Conservation (phyloP, 2,797 vertebrate species). For the Mycteria americana region DNA sequence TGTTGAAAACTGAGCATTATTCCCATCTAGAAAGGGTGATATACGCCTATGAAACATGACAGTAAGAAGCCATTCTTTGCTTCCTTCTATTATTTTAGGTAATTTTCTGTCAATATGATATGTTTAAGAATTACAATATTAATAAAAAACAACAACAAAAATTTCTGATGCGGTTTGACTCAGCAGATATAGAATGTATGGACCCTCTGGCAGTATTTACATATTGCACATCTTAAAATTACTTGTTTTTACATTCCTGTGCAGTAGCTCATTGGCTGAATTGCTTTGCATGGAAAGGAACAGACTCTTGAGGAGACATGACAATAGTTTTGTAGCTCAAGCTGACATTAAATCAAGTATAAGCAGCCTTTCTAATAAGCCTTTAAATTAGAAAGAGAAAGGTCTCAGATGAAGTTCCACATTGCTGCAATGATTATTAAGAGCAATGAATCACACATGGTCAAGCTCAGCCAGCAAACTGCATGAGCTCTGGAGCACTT, state of each 20-base stretch:
- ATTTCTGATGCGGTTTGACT: background rate
- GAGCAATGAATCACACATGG: background rate
- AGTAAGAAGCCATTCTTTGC: background rate
- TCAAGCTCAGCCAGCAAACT: background rate
- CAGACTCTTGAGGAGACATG: background rate
- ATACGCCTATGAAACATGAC: background rate
- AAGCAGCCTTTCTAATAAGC: slow-evolving; percentile 62
- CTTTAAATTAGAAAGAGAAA: slow-evolving; percentile 63
- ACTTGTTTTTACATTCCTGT: background rate
- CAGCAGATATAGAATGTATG: background rate
- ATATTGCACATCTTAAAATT: background rate
- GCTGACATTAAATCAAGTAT: slow-evolving; percentile 48
- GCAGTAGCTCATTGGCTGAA: slow-evolving; percentile 2
- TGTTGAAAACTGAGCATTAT: background rate
- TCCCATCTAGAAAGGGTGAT: background rate
- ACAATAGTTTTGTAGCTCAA: slow-evolving; percentile 37
- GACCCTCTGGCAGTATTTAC: background rate
- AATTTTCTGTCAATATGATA: background rate
- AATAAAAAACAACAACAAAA: background rate
- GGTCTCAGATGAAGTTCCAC: slow-evolving; percentile 51
- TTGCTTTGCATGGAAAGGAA: slow-evolving; percentile 40
- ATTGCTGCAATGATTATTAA: slow-evolving; percentile 50
- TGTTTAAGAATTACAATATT: background rate
- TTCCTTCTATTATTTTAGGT: background rate
- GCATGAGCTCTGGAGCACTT: background rate